Percentiles rank a stretch among this genome's conserved stretches.
These are phyloP conservation scores for Microcebus griseorufus DNA, from an alignment of 2,113 vertebrate species.

Conservation along the genomic window DNA sequence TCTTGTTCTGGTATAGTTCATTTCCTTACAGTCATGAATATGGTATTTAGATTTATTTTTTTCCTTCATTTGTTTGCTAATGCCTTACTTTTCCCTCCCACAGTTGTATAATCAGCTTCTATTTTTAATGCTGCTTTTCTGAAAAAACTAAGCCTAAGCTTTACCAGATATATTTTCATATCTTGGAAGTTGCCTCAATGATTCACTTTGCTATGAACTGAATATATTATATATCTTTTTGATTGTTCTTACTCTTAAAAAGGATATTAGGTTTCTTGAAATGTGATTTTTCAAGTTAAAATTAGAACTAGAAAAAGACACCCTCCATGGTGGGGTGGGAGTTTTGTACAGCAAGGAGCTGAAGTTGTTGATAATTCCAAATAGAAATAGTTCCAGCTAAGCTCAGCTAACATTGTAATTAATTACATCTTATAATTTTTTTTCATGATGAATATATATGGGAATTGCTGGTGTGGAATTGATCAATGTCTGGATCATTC, in stretches of 20 bases:
- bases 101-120: constrained; percentile 76
- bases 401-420: constrained; percentile 46
- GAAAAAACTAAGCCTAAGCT: constrained; percentile 73
- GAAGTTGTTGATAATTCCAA: constrained; percentile 30
- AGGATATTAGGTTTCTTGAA: constrained; percentile 58
- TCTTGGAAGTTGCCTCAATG: constrained; percentile 76
- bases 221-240: constrained; percentile 76
- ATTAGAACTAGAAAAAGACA: constrained; percentile 58
- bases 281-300: constrained; percentile 72
- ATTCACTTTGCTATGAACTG: constrained; percentile 81
- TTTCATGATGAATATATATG: constrained; percentile 18
- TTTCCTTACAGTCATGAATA: constrained; percentile 70
- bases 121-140: constrained; percentile 79
- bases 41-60: constrained; percentile 71
- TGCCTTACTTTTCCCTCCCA: constrained; percentile 70
- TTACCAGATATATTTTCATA: constrained; percentile 76
- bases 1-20: constrained; percentile 50
- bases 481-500: neutral
- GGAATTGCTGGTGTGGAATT: neutral
- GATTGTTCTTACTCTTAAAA: constrained; percentile 70
- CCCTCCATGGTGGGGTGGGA: neutral
- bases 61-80: constrained; percentile 76
- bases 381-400: constrained; percentile 47
- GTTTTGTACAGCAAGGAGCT: neutral
- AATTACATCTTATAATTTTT: constrained; percentile 39